Evolutionary conservation across 92 coral and sea anemone genomes (phyloP), one percentile per base, ranked within the genome.

Genomic region (Epizoanthus rinbou): DNA sequence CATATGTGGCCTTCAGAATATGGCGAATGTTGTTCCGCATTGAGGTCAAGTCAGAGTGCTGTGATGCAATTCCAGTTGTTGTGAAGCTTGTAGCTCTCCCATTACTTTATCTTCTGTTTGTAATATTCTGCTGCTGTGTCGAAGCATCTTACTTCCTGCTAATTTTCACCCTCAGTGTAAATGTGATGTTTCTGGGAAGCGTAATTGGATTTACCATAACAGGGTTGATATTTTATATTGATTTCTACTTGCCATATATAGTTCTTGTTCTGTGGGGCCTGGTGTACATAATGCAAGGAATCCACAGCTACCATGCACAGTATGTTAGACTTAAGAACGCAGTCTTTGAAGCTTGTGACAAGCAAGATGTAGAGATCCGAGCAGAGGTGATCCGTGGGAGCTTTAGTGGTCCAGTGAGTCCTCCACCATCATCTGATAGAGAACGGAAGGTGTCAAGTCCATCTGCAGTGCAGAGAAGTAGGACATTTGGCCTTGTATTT

Each of bases 1-100:
- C 95, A 60, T 97, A 94, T 86, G 95, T 97, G 24, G 93, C 98
- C 16, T 92, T 97, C 85, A 84, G 99, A 50, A 88, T 97, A 69
- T 94, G 93, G 94, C 90, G 91, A 66, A 86, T 97, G 91, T 85
- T 97, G 71, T 97, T 92, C 89, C 81, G 82, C 18, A 23, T 92
- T 69, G 98, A 97, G 76, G 63, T 94, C 14, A 90, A 95, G 76
- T 92, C 87, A 31, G 78, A 72, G 14, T 97, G 99, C 74, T 97
- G 99, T 56, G 89, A 92, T 18, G 70, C 70, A 13, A 93, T 97
- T 35, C 99, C 98, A 3, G 60, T 78, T 23, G 35, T 85, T 47
- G 75, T 90, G 63, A 93, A 90, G 75, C 73, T 94, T 5, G 69
- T 91, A 63, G 80, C 94, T 16, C 83, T 97, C 41, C 94, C 98